Conservation (phyloP, 1,140 invertebrate species). For the Drosophila pachea region DNA sequence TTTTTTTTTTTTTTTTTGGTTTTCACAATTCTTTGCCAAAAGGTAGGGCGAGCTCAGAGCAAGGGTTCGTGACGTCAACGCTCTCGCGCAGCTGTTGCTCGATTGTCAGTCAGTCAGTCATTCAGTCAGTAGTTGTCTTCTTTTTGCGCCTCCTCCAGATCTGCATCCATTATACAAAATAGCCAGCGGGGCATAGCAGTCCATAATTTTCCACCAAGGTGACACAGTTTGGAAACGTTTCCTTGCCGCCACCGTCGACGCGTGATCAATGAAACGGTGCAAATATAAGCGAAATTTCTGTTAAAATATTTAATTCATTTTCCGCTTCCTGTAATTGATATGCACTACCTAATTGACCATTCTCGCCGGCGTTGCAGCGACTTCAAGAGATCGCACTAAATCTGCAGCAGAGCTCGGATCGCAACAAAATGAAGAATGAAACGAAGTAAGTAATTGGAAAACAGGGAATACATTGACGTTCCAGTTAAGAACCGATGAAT, state of each 20-base stretch:
- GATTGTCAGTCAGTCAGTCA: conserved; percentile 29
- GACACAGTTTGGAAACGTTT: conserved; percentile 58
- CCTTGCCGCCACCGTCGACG: background rate
- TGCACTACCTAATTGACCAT: conserved; percentile 45
- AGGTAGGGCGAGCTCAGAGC: conserved; percentile 42
- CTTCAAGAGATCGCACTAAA: background rate
- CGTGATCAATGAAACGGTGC: conserved; percentile 52
- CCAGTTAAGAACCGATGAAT: background rate
- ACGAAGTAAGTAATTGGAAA: conserved; percentile 2
- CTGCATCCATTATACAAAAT: conserved; percentile 49
- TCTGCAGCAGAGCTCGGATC: background rate
- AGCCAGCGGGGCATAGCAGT: conserved; percentile 28
- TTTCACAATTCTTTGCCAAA: conserved; percentile 58
- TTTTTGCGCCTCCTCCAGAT: conserved; percentile 33
- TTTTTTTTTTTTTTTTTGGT: conserved; percentile 29
- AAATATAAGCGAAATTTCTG: conserved; percentile 35
- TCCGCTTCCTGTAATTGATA: conserved; percentile 66
- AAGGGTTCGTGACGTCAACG: conserved; percentile 55
- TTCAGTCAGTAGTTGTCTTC: conserved; percentile 14
- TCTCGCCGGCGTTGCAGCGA: conserved; percentile 20
- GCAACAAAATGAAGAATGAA: conserved; percentile 6
- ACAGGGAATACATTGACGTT: conserved; percentile 1
- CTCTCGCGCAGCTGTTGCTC: conserved; percentile 65
- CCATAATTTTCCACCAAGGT: conserved; percentile 46
- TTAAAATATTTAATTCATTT: conserved; percentile 70